phyloP scores from a whole-genome alignment of 2,113 vertebrate genomes.

The Eulemur macaco region DNA sequence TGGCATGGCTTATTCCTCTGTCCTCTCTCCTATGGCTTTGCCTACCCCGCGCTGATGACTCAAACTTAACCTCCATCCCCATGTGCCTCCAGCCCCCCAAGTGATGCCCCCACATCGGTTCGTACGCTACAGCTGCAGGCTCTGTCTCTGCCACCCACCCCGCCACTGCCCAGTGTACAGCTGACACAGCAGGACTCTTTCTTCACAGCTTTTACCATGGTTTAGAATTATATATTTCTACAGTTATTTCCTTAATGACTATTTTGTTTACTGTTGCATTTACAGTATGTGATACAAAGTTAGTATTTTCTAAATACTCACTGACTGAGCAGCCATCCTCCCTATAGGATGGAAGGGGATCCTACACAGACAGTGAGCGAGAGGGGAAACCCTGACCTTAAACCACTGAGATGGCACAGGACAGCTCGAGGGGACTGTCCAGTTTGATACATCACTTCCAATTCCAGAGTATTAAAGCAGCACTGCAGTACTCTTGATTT shows the following conservation, averaged over 20 bases:
- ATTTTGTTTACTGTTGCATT: neutral
- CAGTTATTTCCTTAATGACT: neutral
- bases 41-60: neutral
- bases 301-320: neutral
- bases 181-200: neutral
- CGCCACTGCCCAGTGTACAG: too few species aligned
- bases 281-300: neutral
- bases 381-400: fast-evolving
- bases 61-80: neutral
- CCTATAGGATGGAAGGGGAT: fast-evolving
- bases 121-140: neutral
- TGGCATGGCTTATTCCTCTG: fast-evolving
- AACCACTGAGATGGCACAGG: neutral
- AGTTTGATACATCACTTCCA: fast-evolving
- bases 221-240: neutral
- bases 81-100: too few species aligned
- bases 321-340: neutral
- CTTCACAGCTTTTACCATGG: neutral
- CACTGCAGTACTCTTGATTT: fast-evolving
- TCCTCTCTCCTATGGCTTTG: neutral
- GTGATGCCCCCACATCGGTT: too few species aligned
- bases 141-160: too few species aligned
- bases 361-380: neutral
- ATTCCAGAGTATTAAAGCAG: too few species aligned
- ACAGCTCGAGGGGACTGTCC: fast-evolving